These are phyloP conservation scores for Eira barbara DNA, from an alignment of 2,113 vertebrate genomes.

Conservation along the genomic window DNA sequence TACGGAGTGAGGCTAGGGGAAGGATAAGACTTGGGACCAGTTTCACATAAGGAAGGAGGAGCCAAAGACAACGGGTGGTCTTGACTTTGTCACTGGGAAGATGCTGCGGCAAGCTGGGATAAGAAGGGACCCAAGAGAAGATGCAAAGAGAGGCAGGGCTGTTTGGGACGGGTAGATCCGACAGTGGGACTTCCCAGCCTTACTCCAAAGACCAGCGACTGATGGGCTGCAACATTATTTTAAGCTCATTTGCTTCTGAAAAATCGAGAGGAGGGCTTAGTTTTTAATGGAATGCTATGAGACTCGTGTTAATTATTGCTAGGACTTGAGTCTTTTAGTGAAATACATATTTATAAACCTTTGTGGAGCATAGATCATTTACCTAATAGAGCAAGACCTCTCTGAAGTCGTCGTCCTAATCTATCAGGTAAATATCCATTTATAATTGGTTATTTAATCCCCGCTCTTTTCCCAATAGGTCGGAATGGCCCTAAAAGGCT, in stretches of 20 bases:
- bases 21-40: neutral
- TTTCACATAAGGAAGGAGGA: neutral
- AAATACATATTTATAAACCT: conserved; percentile 81
- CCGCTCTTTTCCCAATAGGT: conserved; percentile 30
- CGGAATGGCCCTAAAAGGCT: neutral
- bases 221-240: neutral
- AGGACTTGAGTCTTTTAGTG: conserved; percentile 68
- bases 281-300: conserved; percentile 71
- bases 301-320: conserved; percentile 79
- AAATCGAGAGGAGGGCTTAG: neutral
- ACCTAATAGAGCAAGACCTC: conserved; percentile 70
- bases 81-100: neutral
- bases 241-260: conserved; percentile 50
- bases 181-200: neutral
- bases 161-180: fast-evolving
- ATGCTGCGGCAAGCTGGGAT: neutral
- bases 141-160: fast-evolving
- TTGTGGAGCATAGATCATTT: conserved; percentile 74
- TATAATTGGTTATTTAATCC: conserved; percentile 70
- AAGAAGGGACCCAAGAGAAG: neutral
- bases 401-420: conserved; percentile 59
- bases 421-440: conserved; percentile 74
- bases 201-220: neutral
- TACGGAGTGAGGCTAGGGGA: fast-evolving
- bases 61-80: fast-evolving